Base-by-base conservation (phyloP, 2,888 invertebrate species). In the Hirtodrosophila alboralis region DNA sequence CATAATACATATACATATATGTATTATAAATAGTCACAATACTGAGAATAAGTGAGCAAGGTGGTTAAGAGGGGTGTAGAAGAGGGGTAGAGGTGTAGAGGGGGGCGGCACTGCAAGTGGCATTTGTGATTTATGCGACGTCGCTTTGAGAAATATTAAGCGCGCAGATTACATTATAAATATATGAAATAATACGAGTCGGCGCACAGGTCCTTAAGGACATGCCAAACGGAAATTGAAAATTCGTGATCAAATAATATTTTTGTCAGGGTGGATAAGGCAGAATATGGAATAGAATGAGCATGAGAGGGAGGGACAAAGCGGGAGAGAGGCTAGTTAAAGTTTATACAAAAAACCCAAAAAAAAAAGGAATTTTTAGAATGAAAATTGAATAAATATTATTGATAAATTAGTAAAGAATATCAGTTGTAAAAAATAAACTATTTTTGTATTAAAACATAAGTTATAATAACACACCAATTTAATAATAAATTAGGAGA, bases 131-230 rank as follows among this genome's bases (percentile, higher is more conserved):
- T 77, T 77, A 84, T 77, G 77, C 70, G 80, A 61, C 76, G 69
- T 76, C 80, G 63, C 77, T 84, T 84, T 79, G 84, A 75, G 76
- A 61, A n/a, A n/a, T n/a, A 62, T 84, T 57, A 86, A 79, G 23
- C 18, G 79, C 79, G 79, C 77, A 84, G 79, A 84, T 79, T 79
- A 86, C 84, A 79, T 79, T 79, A 85, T 79, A 86, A 79, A 86
- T 79, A 86, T 79, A 79, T 79, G 84, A 86, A 79, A 85, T 79
- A 79, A 79, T 84, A 69, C 69, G 30, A 54, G 47, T 47, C 68
- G 74, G 73, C 73, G 56, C 73, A 37, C 40, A 56, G 72, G 69
- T 76, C 81, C 79, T 79, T 76, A 60, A 84, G 79, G 80, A 80
- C 84, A 57, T 71, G 53, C 67, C 54, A 57, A 69, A 72, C 86